Conservation (phyloP, 1,140 invertebrate species). For the Halictus rubicundus region DNA sequence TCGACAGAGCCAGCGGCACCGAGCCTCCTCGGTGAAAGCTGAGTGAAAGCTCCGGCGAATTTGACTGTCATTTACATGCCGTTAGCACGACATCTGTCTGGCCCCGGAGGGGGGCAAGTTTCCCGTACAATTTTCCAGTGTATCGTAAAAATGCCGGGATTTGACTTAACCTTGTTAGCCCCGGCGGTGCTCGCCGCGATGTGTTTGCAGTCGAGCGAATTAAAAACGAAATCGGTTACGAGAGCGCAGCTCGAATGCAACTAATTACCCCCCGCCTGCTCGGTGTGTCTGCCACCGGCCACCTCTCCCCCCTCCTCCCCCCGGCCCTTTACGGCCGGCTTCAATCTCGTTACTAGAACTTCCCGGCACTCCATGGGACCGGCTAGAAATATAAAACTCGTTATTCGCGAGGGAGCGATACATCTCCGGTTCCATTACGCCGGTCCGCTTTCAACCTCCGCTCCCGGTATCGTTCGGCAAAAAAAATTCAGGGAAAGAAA, state of each 20-base stretch:
- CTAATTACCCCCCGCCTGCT: constrained; percentile 22
- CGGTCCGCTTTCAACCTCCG: constrained; percentile 43
- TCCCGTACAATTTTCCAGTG: background rate
- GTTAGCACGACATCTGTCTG: background rate
- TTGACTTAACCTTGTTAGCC: constrained; percentile 5
- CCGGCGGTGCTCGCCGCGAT: background rate
- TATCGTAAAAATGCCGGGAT: background rate
- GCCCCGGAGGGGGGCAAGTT: background rate
- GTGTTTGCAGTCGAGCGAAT: constrained; percentile 8
- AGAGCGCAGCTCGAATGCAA: constrained; percentile 16
- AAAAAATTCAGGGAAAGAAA: constrained; percentile 9
- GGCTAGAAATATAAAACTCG: constrained; percentile 48
- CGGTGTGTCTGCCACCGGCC: too few species aligned
- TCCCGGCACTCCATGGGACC: background rate
- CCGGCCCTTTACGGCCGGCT: background rate
- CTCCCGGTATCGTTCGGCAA: background rate
- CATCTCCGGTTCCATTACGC: constrained; percentile 51
- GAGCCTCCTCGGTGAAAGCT: too few species aligned
- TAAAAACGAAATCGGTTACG: constrained; percentile 31
- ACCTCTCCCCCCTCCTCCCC: background rate
- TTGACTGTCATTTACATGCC: background rate
- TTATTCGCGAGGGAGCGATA: constrained; percentile 59
- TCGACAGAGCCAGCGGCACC: too few species aligned
- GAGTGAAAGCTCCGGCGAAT: background rate
- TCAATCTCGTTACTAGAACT: constrained; percentile 32